These are phyloP conservation scores for Lytechinus variegatus DNA, from an alignment of 35 echinoderm and acorn worm genomes.

Conservation along the genomic window DNA sequence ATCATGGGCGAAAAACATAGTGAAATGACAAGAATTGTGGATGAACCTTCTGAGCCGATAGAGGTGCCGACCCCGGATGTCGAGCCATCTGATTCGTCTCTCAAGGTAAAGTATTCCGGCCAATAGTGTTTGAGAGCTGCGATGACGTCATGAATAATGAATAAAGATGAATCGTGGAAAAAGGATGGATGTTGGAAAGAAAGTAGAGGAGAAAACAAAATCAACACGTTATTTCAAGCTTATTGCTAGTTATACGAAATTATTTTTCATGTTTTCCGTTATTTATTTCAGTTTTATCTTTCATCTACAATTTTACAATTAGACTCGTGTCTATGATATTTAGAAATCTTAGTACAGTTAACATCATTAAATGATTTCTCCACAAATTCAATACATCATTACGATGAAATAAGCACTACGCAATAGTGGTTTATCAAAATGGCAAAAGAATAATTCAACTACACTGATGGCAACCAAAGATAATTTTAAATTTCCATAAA, in stretches of 20 bases:
- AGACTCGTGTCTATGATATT: no score
- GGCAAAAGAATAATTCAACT: no score
- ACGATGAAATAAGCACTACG: no score
- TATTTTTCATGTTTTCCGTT: neutral
- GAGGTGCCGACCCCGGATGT: conserved; percentile 63
- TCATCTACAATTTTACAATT: no score
- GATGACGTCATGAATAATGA: neutral
- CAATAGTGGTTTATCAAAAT: no score
- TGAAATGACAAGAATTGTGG: neutral
- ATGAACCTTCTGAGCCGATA: conserved; percentile 59
- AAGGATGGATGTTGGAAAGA: neutral
- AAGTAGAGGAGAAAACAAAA: conserved; percentile 5
- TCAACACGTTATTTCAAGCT: conserved; percentile 6
- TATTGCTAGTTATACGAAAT: neutral
- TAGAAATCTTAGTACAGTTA: no score
- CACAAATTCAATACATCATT: no score
- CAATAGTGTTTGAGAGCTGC: conserved; percentile 26
- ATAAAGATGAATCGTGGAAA: neutral
- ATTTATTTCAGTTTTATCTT: no score
- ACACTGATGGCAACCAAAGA: no score
- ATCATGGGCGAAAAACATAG: neutral
- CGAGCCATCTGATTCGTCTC: conserved; percentile 46
- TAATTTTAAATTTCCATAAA: no score
- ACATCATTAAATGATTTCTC: no score
- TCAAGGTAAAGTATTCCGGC: conserved; percentile 32